Evolutionary conservation across 1,140 invertebrate species (phyloP).

Genomic region (Chrysomallon squamiferum): DNA sequence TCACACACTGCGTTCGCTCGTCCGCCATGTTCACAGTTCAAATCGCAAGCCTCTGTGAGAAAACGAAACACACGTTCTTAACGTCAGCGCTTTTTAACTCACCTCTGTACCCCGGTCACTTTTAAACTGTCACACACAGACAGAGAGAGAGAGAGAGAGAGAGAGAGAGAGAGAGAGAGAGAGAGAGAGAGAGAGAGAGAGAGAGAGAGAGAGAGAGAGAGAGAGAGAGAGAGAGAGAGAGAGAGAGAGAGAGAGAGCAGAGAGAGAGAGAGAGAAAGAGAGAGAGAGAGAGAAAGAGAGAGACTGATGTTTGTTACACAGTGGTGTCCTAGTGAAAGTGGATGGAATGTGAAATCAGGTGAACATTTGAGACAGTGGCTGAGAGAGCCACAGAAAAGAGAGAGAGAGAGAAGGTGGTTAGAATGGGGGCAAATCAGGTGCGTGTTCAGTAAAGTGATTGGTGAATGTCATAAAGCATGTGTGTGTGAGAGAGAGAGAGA

Average conservation of each 20-base stretch:
- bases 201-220: neutral
- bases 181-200: too few species aligned
- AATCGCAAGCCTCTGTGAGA: too few species aligned
- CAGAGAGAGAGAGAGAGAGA: too few species aligned
- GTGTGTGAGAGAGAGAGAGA: too few species aligned
- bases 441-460: neutral
- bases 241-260: too few species aligned
- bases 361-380: neutral
- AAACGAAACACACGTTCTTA: too few species aligned
- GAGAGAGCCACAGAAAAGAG: neutral
- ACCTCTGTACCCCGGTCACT: neutral
- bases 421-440: neutral
- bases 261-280: neutral
- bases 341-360: neutral
- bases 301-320: neutral
- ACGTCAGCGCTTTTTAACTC: too few species aligned
- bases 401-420: slow-evolving; percentile 1
- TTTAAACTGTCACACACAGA: neutral
- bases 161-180: too few species aligned
- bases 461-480: too few species aligned
- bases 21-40: too few species aligned
- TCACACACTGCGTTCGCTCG: too few species aligned
- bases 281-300: neutral
- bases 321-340: too few species aligned
- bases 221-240: neutral